These are phyloP conservation scores for Rhorus exstirpatorius DNA, from an alignment of 2,888 invertebrate genomes.

Conservation along the genomic window DNA sequence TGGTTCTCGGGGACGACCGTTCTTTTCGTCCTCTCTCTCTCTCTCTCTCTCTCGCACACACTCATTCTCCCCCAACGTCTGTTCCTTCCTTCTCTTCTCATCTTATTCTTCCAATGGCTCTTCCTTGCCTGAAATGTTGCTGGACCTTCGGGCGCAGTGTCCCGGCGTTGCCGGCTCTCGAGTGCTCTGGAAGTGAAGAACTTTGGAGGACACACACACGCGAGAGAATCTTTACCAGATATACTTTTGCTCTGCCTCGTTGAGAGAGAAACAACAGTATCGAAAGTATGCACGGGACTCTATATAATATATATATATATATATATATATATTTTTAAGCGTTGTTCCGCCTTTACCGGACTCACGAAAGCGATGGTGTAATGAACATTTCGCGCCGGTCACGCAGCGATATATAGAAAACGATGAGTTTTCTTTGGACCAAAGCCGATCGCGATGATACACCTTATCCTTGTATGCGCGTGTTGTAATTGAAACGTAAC, in stretches of 20 bases:
- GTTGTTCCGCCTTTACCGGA: neutral
- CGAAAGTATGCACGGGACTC: neutral
- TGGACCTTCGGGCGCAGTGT: constrained; percentile 72
- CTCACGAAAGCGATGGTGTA: neutral
- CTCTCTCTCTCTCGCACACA: constrained; percentile 43
- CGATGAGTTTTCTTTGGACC: neutral
- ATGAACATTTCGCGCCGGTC: neutral
- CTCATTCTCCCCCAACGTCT: constrained; percentile 59
- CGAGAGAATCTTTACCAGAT: constrained; percentile 20
- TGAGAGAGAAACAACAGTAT: constrained; percentile 36
- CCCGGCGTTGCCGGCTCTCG: constrained; percentile 78
- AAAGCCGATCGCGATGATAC: constrained; percentile 68
- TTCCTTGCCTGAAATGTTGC: constrained; percentile 57
- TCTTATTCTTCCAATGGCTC: constrained; percentile 53
- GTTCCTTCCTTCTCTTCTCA: constrained; percentile 40
- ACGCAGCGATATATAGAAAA: constrained; percentile 10
- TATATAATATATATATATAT: no score
- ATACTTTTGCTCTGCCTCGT: constrained; percentile 35
- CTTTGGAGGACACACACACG: constrained; percentile 46
- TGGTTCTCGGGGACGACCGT: constrained; percentile 33
- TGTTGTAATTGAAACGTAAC: constrained; percentile 85
- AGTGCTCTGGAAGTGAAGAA: constrained; percentile 30
- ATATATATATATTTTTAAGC: neutral
- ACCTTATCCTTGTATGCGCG: constrained; percentile 73
- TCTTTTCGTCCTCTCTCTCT: constrained; percentile 43